Percentiles rank a stretch among this genome's conserved stretches.
Evolutionary conservation across 1,140 invertebrate genomes (phyloP).

Genomic region (Teleopsis dalmanni): DNA sequence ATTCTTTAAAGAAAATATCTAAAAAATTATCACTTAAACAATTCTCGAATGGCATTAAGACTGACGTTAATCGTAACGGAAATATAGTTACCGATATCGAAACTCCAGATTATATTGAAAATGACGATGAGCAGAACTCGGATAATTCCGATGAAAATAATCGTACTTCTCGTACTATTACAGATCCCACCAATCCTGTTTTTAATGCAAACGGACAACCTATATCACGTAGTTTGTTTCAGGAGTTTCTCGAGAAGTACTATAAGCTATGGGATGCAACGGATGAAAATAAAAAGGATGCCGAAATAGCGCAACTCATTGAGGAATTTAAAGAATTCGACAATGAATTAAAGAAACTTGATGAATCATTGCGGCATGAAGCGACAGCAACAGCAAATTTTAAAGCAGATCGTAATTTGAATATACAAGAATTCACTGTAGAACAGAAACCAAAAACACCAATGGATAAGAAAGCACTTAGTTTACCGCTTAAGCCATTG

Average conservation of each 20-base stretch:
- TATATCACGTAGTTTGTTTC: constrained; percentile 62
- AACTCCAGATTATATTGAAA: constrained; percentile 40
- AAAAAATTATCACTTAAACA: constrained; percentile 46
- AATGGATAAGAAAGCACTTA: constrained; percentile 56
- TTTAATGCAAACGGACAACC: constrained; percentile 64
- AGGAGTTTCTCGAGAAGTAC: constrained; percentile 58
- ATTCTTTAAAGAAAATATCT: constrained; percentile 48
- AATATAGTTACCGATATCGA: constrained; percentile 12
- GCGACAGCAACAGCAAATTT: constrained; percentile 7
- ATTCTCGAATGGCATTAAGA: constrained; percentile 25
- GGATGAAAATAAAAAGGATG: constrained; percentile 22
- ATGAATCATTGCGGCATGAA: constrained; percentile 47
- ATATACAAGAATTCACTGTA: constrained; percentile 30
- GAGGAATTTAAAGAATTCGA: constrained; percentile 45
- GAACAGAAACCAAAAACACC: constrained; percentile 34
- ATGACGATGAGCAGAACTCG: constrained; percentile 21
- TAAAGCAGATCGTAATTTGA: constrained; percentile 33
- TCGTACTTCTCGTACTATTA: constrained; percentile 56
- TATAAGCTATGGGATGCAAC: constrained; percentile 30
- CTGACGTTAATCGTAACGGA: constrained; percentile 37
- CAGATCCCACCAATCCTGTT: constrained; percentile 67
- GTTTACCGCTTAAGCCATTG: constrained; percentile 63
- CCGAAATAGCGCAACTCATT: constrained; percentile 31
- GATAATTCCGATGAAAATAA: constrained; percentile 13
- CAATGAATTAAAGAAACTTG: constrained; percentile 45